Evolutionary conservation across 2,888 invertebrate genomes (phyloP).

Genomic region (Phoenoteleia sp.): DNA sequence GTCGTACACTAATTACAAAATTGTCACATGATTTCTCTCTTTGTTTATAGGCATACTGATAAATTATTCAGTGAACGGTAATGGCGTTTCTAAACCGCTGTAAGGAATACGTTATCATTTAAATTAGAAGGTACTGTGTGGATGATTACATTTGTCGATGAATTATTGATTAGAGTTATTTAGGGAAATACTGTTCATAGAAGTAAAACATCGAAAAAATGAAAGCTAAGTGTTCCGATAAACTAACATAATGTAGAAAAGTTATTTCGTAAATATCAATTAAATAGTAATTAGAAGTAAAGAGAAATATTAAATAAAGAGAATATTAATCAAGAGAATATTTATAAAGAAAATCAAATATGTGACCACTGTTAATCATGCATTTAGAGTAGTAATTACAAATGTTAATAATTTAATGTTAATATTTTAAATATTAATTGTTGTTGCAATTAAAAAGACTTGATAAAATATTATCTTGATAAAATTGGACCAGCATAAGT

Average conservation of each 20-base stretch:
- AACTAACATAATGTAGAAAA: not conserved
- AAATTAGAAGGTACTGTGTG: not conserved
- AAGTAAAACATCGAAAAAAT: not conserved
- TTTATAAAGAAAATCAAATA: no score
- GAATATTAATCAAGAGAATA: no score
- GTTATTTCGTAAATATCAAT: not conserved
- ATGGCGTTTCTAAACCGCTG: conserved; percentile 1
- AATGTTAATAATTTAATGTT: no score
- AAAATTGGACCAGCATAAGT: no score
- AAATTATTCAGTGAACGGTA: not conserved
- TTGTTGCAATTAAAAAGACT: no score
- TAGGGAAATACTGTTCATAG: not conserved
- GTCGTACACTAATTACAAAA: no score
- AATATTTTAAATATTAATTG: no score
- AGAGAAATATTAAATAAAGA: no score
- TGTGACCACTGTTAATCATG: no score
- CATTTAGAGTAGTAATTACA: no score
- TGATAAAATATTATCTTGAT: no score
- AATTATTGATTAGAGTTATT: not conserved
- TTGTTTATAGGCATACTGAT: not conserved
- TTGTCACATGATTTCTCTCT: not conserved
- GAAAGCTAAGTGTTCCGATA: not conserved
- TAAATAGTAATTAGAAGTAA: no score
- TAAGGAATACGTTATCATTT: not conserved
- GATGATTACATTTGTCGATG: not conserved